Evolutionary conservation across 2,113 vertebrate species (phyloP).

Genomic region (human): GRCh38 chr11:4424001-4424500

Average conservation of each 20-base stretch:
- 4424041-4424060: too few relatives aligned
- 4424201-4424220: neutral
- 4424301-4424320: neutral
- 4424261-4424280: neutral
- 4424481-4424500: neutral
- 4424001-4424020: too few relatives aligned
- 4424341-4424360: neutral
- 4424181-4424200: neutral
- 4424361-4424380: neutral
- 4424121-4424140: too few relatives aligned
- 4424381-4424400: neutral
- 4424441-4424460: neutral
- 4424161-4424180: too few relatives aligned
- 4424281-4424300: neutral
- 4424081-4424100: too few relatives aligned
- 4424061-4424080: too few relatives aligned
- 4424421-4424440: neutral
- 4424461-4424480: neutral
- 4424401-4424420: neutral
- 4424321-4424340: neutral
- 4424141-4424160: too few relatives aligned
- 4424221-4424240: neutral
- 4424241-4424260: neutral
- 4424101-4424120: too few relatives aligned
- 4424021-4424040: too few relatives aligned